These are phyloP conservation scores for Myocastor coypus DNA, from an alignment of 2,113 vertebrate genomes.

Conservation along the genomic window DNA sequence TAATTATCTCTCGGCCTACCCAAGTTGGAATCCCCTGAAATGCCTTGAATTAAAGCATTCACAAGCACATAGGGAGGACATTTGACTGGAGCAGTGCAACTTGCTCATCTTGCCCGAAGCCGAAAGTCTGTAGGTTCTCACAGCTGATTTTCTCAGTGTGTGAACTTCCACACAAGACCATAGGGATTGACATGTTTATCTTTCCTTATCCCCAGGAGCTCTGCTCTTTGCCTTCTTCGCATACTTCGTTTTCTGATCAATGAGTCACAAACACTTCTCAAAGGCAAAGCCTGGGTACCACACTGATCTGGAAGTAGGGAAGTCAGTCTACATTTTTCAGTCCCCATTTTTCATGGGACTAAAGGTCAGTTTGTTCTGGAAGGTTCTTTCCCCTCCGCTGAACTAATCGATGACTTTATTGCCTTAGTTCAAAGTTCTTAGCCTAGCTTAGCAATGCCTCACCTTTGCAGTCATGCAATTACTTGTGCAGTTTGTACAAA, in stretches of 20 bases:
- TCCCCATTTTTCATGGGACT: background rate
- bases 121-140: background rate
- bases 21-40: background rate
- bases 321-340: background rate
- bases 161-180: background rate
- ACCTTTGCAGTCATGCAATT: background rate
- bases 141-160: background rate
- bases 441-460: background rate
- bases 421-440: background rate
- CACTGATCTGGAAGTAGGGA: background rate
- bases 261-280: background rate
- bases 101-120: background rate
- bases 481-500: constrained; percentile 51
- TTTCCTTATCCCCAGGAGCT: background rate
- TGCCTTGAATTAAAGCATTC: background rate
- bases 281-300: background rate
- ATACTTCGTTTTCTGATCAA: background rate
- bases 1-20: background rate
- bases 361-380: background rate
- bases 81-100: background rate
- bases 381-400: background rate
- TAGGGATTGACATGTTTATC: background rate
- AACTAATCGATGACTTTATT: background rate
- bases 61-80: background rate
- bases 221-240: background rate